Evolutionary conservation across 2,888 invertebrate genomes (phyloP).

Genomic region (Aphidoletes aphidimyza): DNA sequence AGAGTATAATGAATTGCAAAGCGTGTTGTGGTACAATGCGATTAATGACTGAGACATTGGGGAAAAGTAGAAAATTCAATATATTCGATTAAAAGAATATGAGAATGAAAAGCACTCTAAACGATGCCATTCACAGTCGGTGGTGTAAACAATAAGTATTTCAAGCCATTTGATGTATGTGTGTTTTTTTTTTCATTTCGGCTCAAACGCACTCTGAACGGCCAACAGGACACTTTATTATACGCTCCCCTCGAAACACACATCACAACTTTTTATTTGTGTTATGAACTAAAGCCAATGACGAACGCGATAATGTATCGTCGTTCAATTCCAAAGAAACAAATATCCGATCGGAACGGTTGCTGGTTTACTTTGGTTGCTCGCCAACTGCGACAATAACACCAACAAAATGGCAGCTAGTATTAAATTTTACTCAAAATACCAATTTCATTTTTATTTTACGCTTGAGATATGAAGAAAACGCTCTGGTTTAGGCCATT

Average conservation of each 20-base stretch:
- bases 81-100: constrained; percentile 16
- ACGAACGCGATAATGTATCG: neutral
- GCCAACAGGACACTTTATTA: neutral
- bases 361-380: neutral
- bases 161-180: constrained; percentile 16
- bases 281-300: neutral
- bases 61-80: constrained; percentile 11
- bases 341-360: neutral
- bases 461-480: constrained; percentile 29
- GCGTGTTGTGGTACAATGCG: neutral
- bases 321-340: constrained; percentile 20
- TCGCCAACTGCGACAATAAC: neutral
- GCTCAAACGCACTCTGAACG: neutral
- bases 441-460: constrained; percentile 49
- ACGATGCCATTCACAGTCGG: constrained; percentile 23
- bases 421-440: constrained; percentile 37
- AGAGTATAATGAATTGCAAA: neutral
- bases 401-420: neutral
- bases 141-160: neutral
- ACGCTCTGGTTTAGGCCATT: neutral
- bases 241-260: neutral
- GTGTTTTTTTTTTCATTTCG: neutral
- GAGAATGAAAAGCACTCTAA: constrained; percentile 8
- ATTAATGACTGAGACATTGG: neutral
- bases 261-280: neutral